Evolutionary conservation across 2,113 vertebrate species (phyloP), one percentile per base, ranked within the genome.

Genomic region (Poecile atricapillus): DNA sequence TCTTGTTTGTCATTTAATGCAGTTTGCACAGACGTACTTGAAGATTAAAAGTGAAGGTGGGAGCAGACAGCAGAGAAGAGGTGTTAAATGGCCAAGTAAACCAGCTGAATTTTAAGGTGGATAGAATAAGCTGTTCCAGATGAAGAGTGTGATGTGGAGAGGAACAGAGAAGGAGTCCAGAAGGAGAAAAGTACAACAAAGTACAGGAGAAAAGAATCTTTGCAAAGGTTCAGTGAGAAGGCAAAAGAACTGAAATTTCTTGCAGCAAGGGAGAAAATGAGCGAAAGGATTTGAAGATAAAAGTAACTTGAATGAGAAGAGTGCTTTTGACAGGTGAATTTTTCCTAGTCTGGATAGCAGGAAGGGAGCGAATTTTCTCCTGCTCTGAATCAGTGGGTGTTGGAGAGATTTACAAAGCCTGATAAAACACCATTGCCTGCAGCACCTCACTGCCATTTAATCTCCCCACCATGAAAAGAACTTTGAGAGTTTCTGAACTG

Each of bases 41-140:
- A 78, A 95, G 68, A 96, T 94, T 88, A 55, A 78, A 65, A 90
- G 56, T 59, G 58, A 89, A 93, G 67, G 91, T 84, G 70, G 86
- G 49, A 90, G 41, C 90, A 95, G 90, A 75, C 71, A 90, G 47
- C 50, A 90, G 44, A 81, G 76, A 68, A 58, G 80, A 94, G 49
- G 70, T 95, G 81, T 76, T 89, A 90, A 92, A 92, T 75, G 83
- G 86, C 83, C 92, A 93, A 83, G 73, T 60, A 74, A 95, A 94
- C 52, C 68, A 93, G 64, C 67, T 75, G 92, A 92, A 90, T 95
- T 86, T 94, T 83, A 90, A 93, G 76, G 68, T 83, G 77, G 56
- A 30, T 78, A 52, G 44, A 70, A 78, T 35, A n/a, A n/a, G 83
- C 76, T 79, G 44, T 87, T 93, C 76, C 60, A 92, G 71, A 70